Conservation (phyloP, 2,888 invertebrate species). For the Sarcophaga subvicina region DNA sequence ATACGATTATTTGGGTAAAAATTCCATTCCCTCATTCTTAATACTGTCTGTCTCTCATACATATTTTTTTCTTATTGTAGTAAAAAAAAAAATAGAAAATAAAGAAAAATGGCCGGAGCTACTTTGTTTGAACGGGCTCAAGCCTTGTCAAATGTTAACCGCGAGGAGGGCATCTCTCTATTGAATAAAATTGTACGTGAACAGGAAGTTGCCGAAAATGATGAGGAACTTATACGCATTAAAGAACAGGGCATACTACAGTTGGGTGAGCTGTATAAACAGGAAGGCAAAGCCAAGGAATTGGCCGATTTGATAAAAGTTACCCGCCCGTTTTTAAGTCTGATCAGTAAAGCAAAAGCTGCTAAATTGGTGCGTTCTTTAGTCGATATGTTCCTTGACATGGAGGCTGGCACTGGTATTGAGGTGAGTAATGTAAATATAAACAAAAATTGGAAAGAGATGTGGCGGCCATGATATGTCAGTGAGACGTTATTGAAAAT, state of each 20-base stretch:
- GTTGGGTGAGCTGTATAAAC: slow-evolving; percentile 95
- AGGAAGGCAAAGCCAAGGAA: slow-evolving; percentile 96
- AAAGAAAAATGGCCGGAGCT: slow-evolving; percentile 90
- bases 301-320: slow-evolving; percentile 96
- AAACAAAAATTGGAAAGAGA: not conserved
- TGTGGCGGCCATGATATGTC: not conserved
- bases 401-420: slow-evolving; percentile 97
- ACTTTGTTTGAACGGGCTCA: slow-evolving; percentile 94
- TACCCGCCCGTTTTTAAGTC: slow-evolving; percentile 96
- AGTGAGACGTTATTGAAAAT: not conserved
- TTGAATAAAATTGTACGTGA: slow-evolving; percentile 90
- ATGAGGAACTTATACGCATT: slow-evolving; percentile 94
- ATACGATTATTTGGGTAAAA: too few species aligned
- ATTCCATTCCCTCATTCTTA: too few species aligned
- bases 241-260: slow-evolving; percentile 97
- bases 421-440: slow-evolving; percentile 83
- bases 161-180: slow-evolving; percentile 89
- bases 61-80: slow-evolving; percentile 51
- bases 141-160: slow-evolving; percentile 88
- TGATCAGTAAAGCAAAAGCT: slow-evolving; percentile 99
- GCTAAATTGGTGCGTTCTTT: slow-evolving; percentile 98
- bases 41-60: too few species aligned
- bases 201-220: slow-evolving; percentile 89
- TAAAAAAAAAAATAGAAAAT: slow-evolving; percentile 22
- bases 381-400: slow-evolving; percentile 98